Base-by-base conservation (phyloP, 2,888 invertebrate genomes). In the Chorisops tibialis region DNA sequence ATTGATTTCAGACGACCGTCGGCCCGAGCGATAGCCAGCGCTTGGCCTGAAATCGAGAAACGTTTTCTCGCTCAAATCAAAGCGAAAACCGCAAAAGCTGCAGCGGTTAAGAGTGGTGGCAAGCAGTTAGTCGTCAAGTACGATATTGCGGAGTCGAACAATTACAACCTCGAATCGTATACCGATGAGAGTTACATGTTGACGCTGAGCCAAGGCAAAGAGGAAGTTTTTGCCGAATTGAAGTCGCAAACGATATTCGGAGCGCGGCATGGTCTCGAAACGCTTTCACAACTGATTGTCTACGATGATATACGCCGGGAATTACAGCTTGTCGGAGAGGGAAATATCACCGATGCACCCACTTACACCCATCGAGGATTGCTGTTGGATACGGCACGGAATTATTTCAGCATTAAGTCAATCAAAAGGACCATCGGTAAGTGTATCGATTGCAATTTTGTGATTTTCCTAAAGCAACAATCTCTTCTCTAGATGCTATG, bases 331-430 rank as follows among this genome's bases (percentile, higher is more conserved):
- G 83, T 86, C 0, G 80, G 82, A 3, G 83, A 86, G 68, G 85
- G 83, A 0, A 73, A 76, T 9, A 83, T 92, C 14, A 74, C 75
- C 1, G 97, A 98, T 76, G 83, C 82, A 37, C 98, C 98, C 0
- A 83, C 84, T 0, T 98, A 92, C 78, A 85, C 88, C 0, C 93
- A 96, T 79, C 83, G 98, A 70, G 97, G 96, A 0, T 75, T 97
- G 5, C 81, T 93, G 43, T 75, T 98, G 58, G 98, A 98, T 74
- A 95, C 97, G 0, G 84, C 95, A 0, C 84, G 98, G 38, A 96
- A 96, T 76, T 98, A 85, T 73, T 83, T 91, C 69, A 83, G 85
- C 9, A 82, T 91, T 7, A 84, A 85, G 1, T 79, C 86, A 0
- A 88, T 93, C 63, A 85, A 89, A 70, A 79, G 83, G 14, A 89